phyloP scores from a whole-genome alignment of 2,113 vertebrate genomes.

The Barnardius zonarius region DNA sequence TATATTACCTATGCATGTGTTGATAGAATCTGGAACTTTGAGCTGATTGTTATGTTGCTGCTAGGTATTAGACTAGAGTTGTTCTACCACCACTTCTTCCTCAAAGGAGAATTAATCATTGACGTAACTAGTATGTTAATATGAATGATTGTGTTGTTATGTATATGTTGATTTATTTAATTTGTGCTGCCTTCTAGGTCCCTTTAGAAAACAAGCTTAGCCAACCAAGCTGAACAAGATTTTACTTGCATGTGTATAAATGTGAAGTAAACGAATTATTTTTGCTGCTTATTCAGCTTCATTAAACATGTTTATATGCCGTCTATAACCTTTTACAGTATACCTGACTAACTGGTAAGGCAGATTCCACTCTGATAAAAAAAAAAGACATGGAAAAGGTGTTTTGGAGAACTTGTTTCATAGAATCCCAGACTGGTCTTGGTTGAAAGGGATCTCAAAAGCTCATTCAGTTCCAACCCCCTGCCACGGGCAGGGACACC shows the following conservation, averaged over 20 bases:
- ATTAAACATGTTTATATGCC: background rate
- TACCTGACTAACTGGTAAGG: background rate
- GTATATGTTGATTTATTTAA: constrained; percentile 26
- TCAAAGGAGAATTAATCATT: constrained; percentile 42
- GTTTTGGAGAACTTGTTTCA: background rate
- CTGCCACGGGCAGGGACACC: background rate
- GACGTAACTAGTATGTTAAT: constrained; percentile 16
- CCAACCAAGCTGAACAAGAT: constrained; percentile 38
- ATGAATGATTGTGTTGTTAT: constrained; percentile 1
- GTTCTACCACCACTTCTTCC: background rate
- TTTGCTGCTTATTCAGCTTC: constrained; percentile 38
- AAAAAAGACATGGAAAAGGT: background rate
- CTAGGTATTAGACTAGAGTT: background rate
- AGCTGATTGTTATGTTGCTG: background rate
- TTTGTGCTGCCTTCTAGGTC: constrained; percentile 6
- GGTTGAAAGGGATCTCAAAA: background rate
- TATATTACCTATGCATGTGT: background rate
- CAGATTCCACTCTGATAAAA: background rate
- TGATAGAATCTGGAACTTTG: constrained; percentile 9
- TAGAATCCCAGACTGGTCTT: background rate
- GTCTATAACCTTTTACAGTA: background rate
- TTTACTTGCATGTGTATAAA: constrained; percentile 44
- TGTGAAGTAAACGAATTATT: constrained; percentile 44
- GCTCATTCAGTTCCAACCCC: background rate
- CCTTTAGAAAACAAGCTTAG: constrained; percentile 28